Conservation (phyloP, 2,797 vertebrate genomes). For the Aselliscus stoliczkanus region DNA sequence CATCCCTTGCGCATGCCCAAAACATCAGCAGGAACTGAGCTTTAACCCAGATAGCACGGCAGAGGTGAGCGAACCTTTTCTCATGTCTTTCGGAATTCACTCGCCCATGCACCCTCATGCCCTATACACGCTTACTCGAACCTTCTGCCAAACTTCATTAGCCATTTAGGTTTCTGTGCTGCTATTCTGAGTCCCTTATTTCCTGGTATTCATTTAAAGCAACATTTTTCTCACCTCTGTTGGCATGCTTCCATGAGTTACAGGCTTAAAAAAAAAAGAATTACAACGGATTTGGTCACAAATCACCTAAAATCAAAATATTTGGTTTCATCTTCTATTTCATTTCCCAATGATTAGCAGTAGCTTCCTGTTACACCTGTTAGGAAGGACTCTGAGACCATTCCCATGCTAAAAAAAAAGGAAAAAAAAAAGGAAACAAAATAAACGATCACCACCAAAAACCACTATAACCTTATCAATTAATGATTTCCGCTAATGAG, state of each 20-base stretch:
- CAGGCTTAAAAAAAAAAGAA: conserved; percentile 18
- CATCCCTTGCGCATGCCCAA: background rate
- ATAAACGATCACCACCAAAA: background rate
- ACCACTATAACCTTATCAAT: background rate
- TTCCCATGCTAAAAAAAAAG: background rate
- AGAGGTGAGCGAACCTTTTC: background rate
- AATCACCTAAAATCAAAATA: conserved; percentile 36
- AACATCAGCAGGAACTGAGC: background rate
- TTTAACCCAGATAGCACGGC: background rate
- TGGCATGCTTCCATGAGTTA: background rate
- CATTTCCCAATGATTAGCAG: conserved; percentile 18
- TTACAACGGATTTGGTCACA: conserved; percentile 37
- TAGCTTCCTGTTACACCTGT: background rate
- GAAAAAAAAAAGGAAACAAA: background rate
- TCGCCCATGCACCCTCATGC: background rate
- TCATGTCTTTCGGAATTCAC: background rate
- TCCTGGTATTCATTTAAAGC: conserved; percentile 44
- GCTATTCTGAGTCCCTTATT: background rate
- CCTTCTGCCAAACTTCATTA: conserved; percentile 21
- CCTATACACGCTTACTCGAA: background rate
- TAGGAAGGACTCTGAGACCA: background rate
- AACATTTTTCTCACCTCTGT: conserved; percentile 46
- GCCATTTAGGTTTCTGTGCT: background rate
- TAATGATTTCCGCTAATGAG: background rate
- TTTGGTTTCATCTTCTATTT: conserved; percentile 41